These are phyloP conservation scores for Poecilobothrus nobilitatus DNA, from an alignment of 2,888 invertebrate genomes.

Conservation along the genomic window DNA sequence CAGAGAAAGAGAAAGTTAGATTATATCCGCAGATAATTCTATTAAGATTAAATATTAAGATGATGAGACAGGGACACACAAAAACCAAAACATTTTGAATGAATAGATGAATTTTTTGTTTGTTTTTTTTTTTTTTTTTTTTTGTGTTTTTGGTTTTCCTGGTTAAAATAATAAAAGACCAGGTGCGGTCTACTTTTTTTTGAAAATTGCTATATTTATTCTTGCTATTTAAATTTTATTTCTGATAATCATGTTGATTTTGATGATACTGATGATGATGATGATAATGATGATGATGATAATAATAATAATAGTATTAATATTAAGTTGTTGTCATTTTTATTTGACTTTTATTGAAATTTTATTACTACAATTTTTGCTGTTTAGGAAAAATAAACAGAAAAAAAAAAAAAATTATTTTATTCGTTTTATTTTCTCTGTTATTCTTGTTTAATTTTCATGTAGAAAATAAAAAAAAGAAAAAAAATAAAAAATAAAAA, in stretches of 20 bases:
- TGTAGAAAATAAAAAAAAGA: no score
- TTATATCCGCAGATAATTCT: not conserved
- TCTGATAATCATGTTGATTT: no score
- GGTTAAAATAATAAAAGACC: not conserved
- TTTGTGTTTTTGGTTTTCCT: not conserved
- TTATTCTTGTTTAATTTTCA: no score
- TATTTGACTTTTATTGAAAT: constrained; percentile 4
- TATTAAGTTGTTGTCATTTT: not conserved
- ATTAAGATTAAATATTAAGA: not conserved
- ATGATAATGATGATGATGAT: no score
- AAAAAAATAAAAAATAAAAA: no score
- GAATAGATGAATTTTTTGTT: no score
- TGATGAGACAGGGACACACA: no score
- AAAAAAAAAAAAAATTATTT: not conserved
- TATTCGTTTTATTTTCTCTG: not conserved
- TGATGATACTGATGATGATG: no score
- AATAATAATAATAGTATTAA: no score
- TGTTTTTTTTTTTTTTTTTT: not conserved
- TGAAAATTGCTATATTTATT: not conserved
- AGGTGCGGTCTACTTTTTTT: not conserved
- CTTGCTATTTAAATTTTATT: no score
- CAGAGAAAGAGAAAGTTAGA: not conserved
- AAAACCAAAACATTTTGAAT: no score
- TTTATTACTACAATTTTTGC: not conserved
- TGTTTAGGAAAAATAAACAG: not conserved